phyloP scores from a whole-genome alignment of 2,888 invertebrate species.

The Phalera bucephala region DNA sequence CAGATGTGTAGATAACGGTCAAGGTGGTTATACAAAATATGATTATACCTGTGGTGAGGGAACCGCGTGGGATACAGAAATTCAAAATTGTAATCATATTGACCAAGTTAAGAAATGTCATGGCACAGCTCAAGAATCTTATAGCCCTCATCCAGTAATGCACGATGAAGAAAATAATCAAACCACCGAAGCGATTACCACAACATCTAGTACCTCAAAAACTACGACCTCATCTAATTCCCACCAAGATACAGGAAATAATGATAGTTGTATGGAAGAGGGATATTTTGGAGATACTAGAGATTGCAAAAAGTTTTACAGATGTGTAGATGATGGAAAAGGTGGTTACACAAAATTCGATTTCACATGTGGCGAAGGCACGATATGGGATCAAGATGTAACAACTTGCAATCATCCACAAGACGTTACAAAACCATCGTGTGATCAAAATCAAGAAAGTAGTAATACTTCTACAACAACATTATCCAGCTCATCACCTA shows the following conservation, averaged over 20 bases:
- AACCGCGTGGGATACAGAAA: constrained; percentile 89
- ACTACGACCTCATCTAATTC: constrained; percentile 18
- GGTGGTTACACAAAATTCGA: constrained; percentile 84
- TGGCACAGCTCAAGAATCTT: constrained; percentile 24
- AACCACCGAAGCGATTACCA: constrained; percentile 18
- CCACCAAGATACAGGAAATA: constrained; percentile 14
- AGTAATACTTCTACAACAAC: constrained; percentile 16
- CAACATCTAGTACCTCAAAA: constrained; percentile 7
- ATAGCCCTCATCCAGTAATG: constrained; percentile 31
- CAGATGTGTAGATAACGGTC: constrained; percentile 86
- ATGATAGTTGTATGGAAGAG: constrained; percentile 73
- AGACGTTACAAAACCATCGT: constrained; percentile 63
- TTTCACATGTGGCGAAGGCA: constrained; percentile 86
- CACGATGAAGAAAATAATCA: constrained; percentile 36
- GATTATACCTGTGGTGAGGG: constrained; percentile 89
- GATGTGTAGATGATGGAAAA: constrained; percentile 85
- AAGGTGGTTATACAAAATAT: constrained; percentile 84
- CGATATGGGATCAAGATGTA: constrained; percentile 86
- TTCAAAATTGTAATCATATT: constrained; percentile 85
- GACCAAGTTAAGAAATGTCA: constrained; percentile 63
- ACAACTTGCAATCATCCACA: constrained; percentile 70
- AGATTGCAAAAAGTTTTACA: constrained; percentile 85
- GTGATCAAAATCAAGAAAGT: constrained; percentile 35
- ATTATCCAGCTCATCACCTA: constrained; percentile 17
- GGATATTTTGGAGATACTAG: constrained; percentile 85